Percentiles rank a stretch among this genome's conserved stretches.
These are phyloP conservation scores for Huso huso DNA, from an alignment of 2,797 vertebrate genomes.

Conservation along the genomic window DNA sequence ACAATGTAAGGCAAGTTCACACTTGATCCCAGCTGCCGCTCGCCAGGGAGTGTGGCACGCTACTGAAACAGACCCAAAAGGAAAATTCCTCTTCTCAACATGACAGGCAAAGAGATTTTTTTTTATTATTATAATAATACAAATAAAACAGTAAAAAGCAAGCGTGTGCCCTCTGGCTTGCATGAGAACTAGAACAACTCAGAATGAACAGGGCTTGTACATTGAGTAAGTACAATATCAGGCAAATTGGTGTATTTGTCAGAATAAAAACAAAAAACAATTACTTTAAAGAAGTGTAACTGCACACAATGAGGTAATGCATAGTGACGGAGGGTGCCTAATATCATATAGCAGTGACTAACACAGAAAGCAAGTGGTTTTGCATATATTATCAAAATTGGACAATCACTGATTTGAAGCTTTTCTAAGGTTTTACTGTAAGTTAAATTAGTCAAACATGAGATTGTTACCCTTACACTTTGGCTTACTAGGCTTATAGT, in stretches of 20 bases:
- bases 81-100: constrained; percentile 48
- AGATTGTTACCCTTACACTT: too few species aligned
- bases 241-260: not conserved
- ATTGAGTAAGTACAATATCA: not conserved
- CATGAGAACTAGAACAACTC: not conserved
- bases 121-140: constrained; percentile 7
- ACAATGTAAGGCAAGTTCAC: constrained; percentile 39
- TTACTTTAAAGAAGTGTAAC: not conserved
- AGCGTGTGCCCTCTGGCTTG: not conserved
- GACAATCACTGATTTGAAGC: not conserved
- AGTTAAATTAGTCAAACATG: too few species aligned
- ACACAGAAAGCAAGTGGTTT: not conserved
- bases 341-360: not conserved
- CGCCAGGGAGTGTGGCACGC: constrained; percentile 24
- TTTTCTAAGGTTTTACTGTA: too few species aligned
- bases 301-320: not conserved
- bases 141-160: not conserved
- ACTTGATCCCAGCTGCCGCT: constrained; percentile 55
- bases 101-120: constrained; percentile 24
- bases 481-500: too few species aligned
- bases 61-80: constrained; percentile 47
- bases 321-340: not conserved
- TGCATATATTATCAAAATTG: too few species aligned
- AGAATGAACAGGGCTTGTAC: not conserved
- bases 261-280: not conserved